Conservation (phyloP, 2,113 vertebrate species). For the Vulpes ferrilata region DNA sequence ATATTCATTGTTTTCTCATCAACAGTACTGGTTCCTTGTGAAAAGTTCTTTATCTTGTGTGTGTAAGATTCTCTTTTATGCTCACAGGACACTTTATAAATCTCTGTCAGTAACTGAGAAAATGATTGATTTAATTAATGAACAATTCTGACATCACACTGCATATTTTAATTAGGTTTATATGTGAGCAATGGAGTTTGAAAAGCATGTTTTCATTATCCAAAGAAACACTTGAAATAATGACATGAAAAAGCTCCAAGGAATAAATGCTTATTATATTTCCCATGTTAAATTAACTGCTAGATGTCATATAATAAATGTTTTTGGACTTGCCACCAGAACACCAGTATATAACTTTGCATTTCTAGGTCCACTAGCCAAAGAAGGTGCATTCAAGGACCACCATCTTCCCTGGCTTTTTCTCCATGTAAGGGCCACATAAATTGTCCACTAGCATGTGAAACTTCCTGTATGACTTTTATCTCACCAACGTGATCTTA, state of each 20-base stretch:
- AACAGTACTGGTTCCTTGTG: neutral
- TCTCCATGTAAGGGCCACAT: neutral
- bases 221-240: conserved; percentile 34
- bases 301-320: neutral
- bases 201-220: conserved; percentile 7
- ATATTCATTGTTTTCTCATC: neutral
- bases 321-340: neutral
- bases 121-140: conserved; percentile 40
- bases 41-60: neutral
- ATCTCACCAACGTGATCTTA: neutral
- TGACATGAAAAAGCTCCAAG: neutral
- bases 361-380: neutral
- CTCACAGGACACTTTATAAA: neutral
- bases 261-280: neutral
- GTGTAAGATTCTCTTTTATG: neutral
- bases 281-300: neutral
- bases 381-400: neutral
- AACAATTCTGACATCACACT: neutral
- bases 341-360: neutral
- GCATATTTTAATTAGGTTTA: conserved; percentile 7
- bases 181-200: neutral
- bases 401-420: neutral
- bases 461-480: neutral
- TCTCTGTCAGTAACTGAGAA: conserved; percentile 16
- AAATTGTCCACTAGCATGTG: neutral